These are phyloP conservation scores for Vireo griseus DNA, from an alignment of 2,797 vertebrate species.

Conservation along the genomic window DNA sequence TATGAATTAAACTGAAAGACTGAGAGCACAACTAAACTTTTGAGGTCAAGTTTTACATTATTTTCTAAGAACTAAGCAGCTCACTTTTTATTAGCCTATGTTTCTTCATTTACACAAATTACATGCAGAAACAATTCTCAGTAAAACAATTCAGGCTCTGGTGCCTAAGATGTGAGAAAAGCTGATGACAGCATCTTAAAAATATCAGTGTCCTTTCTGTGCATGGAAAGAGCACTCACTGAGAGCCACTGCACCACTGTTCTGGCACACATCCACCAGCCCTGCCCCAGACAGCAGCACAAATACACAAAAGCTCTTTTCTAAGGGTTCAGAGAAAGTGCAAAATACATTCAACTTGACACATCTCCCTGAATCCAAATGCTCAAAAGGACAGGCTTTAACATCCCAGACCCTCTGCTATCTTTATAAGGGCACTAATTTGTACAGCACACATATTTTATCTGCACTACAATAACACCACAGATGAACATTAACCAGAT, in stretches of 20 bases:
- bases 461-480: neutral
- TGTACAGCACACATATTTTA: neutral
- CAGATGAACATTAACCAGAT: slow-evolving; percentile 45
- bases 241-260: neutral
- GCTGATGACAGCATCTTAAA: neutral
- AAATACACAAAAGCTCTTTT: slow-evolving; percentile 52
- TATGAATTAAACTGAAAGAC: neutral
- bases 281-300: slow-evolving; percentile 37
- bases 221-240: neutral
- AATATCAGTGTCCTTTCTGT: neutral
- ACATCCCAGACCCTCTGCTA: neutral
- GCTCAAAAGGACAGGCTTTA: neutral
- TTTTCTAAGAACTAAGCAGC: neutral
- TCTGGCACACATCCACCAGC: slow-evolving; percentile 46
- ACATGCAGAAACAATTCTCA: neutral
- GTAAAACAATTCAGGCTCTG: neutral
- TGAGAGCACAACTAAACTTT: neutral
- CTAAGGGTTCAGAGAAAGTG: slow-evolving; percentile 47
- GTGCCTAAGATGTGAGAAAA: neutral
- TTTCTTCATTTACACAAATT: neutral
- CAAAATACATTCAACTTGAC: neutral
- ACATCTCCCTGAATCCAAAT: neutral
- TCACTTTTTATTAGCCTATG: neutral
- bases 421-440: slow-evolving; percentile 32
- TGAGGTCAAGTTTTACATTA: neutral